These are phyloP conservation scores for Cynopterus brachyotis DNA, from an alignment of 2,113 vertebrate species.

Conservation along the genomic window DNA sequence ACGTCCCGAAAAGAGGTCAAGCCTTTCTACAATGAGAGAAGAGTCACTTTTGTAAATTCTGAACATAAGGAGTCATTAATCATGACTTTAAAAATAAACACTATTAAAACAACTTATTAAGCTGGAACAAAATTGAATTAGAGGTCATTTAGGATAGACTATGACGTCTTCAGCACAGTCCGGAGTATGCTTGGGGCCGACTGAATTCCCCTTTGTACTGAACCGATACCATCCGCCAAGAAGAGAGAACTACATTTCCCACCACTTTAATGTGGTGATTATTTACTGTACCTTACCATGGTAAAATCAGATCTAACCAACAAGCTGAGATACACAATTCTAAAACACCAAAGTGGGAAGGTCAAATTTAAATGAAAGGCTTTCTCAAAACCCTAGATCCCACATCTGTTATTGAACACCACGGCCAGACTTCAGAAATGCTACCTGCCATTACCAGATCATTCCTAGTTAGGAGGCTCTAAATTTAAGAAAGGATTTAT, in stretches of 20 bases:
- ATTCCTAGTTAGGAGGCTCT: not conserved
- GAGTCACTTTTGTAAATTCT: not conserved
- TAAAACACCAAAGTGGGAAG: not conserved
- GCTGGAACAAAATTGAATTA: not conserved
- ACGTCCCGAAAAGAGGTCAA: not conserved
- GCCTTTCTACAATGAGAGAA: not conserved
- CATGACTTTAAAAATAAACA: conserved; percentile 9
- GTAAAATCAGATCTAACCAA: not conserved
- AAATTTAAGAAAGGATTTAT: not conserved
- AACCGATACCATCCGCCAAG: not conserved
- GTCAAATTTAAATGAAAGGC: not conserved
- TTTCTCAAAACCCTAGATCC: not conserved
- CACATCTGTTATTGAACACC: not conserved
- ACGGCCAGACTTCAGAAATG: not conserved
- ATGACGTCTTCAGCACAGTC: not conserved
- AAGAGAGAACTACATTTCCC: not conserved
- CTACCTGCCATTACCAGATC: not conserved
- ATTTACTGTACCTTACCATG: not conserved
- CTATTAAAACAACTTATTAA: not conserved
- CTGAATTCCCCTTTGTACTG: not conserved
- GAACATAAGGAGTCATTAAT: not conserved
- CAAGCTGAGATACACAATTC: not conserved
- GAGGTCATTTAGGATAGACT: not conserved
- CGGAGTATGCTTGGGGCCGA: not conserved
- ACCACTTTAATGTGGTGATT: not conserved